Evolutionary conservation across 2,888 invertebrate genomes (phyloP).

Genomic region (Parnassius apollo): DNA sequence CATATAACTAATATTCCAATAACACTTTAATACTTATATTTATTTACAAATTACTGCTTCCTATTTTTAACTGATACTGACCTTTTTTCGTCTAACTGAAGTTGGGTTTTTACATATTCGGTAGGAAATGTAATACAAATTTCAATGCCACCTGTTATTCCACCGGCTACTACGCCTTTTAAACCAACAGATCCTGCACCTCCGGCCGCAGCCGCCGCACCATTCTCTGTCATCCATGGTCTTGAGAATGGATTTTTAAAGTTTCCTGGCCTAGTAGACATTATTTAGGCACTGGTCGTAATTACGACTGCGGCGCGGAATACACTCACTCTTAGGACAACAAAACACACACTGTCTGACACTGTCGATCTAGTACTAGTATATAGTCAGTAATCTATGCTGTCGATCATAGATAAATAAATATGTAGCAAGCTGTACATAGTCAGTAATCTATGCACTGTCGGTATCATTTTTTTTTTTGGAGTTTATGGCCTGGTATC

Average conservation of each 20-base stretch:
- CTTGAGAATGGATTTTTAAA: conserved; percentile 81
- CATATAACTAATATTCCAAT: no score
- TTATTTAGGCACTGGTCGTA: conserved; percentile 49
- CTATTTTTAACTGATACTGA: conserved; percentile 42
- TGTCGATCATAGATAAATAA: no score
- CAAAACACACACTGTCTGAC: conserved; percentile 36
- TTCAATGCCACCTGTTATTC: conserved; percentile 98
- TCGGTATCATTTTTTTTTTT: no score
- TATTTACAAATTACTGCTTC: conserved; percentile 16
- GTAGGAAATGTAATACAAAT: conserved; percentile 99
- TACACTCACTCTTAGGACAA: conserved; percentile 36
- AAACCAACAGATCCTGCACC: conserved; percentile 84
- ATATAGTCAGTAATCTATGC: no score
- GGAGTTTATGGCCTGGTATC: no score
- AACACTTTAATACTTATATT: neutral
- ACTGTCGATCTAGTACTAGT: no score
- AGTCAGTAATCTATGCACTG: no score
- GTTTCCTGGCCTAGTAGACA: conserved; percentile 59
- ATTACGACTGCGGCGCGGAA: conserved; percentile 53
- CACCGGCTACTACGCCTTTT: conserved; percentile 96
- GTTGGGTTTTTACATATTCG: conserved; percentile 99
- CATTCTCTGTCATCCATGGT: conserved; percentile 88
- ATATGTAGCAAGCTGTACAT: no score
- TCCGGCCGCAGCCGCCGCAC: conserved; percentile 86
- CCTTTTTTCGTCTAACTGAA: conserved; percentile 98